Base-by-base conservation (phyloP, 1,140 invertebrate genomes). In the Scaptomyza montana region DNA sequence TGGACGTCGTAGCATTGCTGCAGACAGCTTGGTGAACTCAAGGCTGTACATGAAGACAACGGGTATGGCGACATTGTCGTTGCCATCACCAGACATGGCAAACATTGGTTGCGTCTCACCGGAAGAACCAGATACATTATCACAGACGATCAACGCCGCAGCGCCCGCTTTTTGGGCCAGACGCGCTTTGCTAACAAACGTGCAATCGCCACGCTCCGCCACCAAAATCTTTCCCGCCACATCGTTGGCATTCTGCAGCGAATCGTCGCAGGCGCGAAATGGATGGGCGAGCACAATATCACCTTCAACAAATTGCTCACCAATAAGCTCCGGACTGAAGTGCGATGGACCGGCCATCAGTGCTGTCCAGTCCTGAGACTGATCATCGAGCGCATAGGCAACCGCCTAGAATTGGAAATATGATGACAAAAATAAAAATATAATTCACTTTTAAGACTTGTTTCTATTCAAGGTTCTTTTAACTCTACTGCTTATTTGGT, bases 21-120 rank as follows among this genome's bases (percentile, higher is more conserved):
- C 55, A 0, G 72, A 60, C 0, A 91, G 69, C 51, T 90, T 91
- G 16, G 25, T 69, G 36, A 78, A 91, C 8, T 99, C 98, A 61
- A 94, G 92, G n/a, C 94, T 94, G 91, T 98, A 99, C 8, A 99
- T 93, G 91, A 99, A 99, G 0, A 98, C 96, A 12, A 98, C 94
- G 0, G 98, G 98, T 89, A 99, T 99, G 53, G 92, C 94, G 1
- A 99, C 95, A 91, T 99, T 97, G 84, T 97, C 95, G 7, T 93
- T 94, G 0, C 97, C 97, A 93, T 98, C 98, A 2, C 97, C 98
- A 8, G 97, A 98, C 98, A 99, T 99, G 2, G 97, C 97, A 93
- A 99, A 99, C 93, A 98, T 94, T 0, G 96, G 95, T 1, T 96
- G 95, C 19, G 93, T 95, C 19, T 94, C 93, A 13, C 95, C 94